Evolutionary conservation across 2,888 invertebrate genomes (phyloP).

Genomic region (Drosophila anceps): DNA sequence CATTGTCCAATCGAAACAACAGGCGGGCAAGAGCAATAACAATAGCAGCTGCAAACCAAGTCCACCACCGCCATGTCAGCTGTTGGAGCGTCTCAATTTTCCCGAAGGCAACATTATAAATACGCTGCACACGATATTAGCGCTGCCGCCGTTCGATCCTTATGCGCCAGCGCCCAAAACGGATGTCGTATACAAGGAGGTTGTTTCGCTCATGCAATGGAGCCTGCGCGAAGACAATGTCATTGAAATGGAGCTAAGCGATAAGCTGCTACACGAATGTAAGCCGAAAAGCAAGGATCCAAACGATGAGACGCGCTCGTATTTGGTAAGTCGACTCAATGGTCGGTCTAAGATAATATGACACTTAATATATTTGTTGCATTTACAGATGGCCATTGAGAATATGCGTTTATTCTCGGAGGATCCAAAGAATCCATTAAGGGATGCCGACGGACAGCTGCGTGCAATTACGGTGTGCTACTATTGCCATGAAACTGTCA

Average conservation of each 20-base stretch:
- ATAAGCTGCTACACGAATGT: conserved; percentile 77
- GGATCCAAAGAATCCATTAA: conserved; percentile 71
- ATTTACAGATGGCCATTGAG: conserved; percentile 69
- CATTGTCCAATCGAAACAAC: conserved; percentile 46
- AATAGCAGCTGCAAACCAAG: conserved; percentile 19
- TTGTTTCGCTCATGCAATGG: conserved; percentile 82
- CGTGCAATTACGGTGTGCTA: conserved; percentile 77
- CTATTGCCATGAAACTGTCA: conserved; percentile 19
- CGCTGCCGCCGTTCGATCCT: conserved; percentile 82
- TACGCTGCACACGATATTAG: conserved; percentile 78
- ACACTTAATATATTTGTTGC: background rate
- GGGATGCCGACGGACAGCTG: conserved; percentile 74
- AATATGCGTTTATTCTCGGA: conserved; percentile 72
- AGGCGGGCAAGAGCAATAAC: conserved; percentile 25
- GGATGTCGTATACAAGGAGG: conserved; percentile 81
- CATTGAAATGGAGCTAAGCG: conserved; percentile 81
- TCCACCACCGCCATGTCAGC: conserved; percentile 59
- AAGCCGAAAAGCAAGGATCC: conserved; percentile 66
- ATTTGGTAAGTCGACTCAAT: conserved; percentile 67
- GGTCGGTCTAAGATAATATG: no score
- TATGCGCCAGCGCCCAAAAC: conserved; percentile 78
- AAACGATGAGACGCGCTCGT: conserved; percentile 71
- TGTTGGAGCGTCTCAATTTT: conserved; percentile 67
- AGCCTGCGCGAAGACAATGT: conserved; percentile 82
- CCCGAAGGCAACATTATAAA: conserved; percentile 74